These are phyloP conservation scores for Ataeniobius toweri DNA, from an alignment of 2,797 vertebrate species.

Conservation along the genomic window DNA sequence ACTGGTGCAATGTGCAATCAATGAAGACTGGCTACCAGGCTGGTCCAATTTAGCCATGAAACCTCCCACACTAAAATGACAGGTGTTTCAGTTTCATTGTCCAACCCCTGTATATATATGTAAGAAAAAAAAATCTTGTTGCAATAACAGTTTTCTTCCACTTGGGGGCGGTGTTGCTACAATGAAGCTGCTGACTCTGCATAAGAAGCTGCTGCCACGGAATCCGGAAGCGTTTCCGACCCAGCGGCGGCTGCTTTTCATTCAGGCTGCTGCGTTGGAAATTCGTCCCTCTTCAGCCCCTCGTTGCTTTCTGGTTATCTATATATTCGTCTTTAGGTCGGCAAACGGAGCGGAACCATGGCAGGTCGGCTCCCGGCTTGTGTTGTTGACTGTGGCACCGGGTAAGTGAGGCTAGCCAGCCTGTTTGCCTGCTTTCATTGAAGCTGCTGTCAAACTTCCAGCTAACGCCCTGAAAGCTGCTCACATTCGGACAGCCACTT, in stretches of 20 bases:
- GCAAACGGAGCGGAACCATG: constrained; percentile 56
- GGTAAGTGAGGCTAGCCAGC: constrained; percentile 53
- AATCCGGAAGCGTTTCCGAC: constrained; percentile 66
- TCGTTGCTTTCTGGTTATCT: constrained; percentile 1
- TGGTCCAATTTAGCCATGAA: too few relatives aligned
- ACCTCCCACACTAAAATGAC: too few relatives aligned
- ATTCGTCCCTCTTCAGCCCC: neutral
- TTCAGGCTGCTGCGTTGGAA: constrained; percentile 39
- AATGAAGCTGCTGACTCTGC: constrained; percentile 38
- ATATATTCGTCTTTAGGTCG: neutral
- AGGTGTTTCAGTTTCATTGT: too few relatives aligned
- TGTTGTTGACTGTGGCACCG: constrained; percentile 92
- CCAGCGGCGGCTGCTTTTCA: constrained; percentile 40
- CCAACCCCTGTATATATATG: too few relatives aligned
- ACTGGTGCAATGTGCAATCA: too few relatives aligned
- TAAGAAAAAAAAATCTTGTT: neutral
- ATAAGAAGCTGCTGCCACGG: constrained; percentile 32
- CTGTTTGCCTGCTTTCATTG: constrained; percentile 47
- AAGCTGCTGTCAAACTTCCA: constrained; percentile 60
- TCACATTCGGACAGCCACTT: neutral
- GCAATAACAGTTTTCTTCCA: constrained; percentile 9
- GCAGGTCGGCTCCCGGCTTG: constrained; percentile 86
- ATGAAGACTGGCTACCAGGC: too few relatives aligned
- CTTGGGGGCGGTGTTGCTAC: fast-evolving
- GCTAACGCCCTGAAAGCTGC: constrained; percentile 67